A percentile compares a stretch with the other conserved stretches of the same genome.
Conservation (phyloP, 1,140 invertebrate species). For the Drosophila tsacasi region DNA sequence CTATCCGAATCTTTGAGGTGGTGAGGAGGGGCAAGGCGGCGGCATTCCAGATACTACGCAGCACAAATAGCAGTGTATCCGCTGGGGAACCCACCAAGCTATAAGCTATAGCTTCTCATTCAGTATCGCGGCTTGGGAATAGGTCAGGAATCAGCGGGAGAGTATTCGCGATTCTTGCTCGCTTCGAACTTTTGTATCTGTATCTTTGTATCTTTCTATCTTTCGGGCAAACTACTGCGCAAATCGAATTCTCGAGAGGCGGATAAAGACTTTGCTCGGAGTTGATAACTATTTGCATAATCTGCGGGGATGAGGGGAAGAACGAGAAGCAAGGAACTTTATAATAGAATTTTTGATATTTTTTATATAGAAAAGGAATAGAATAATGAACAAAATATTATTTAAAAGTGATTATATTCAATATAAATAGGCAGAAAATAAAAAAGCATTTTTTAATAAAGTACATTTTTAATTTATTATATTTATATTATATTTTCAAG, state of each 20-base stretch:
- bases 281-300: conserved; percentile 29
- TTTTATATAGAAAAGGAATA: background rate
- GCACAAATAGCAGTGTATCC: conserved; percentile 27
- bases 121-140: conserved; percentile 12
- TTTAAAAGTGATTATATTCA: background rate
- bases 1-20: conserved; percentile 20
- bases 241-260: conserved; percentile 44
- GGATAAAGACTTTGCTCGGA: conserved; percentile 8
- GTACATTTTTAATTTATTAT: background rate
- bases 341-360: background rate
- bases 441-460: background rate
- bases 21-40: background rate
- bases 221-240: conserved; percentile 51
- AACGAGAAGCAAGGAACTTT: background rate
- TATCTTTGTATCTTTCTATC: background rate
- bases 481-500: background rate
- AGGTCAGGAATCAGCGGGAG: conserved; percentile 37
- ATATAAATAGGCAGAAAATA: background rate
- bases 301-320: background rate
- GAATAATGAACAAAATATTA: background rate
- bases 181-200: background rate
- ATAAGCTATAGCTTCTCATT: conserved; percentile 13
- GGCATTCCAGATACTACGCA: conserved; percentile 55
- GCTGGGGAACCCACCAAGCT: background rate
- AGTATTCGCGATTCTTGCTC: conserved; percentile 21